phyloP scores from a whole-genome alignment of 2,797 vertebrate genomes.

The Ptychobarbus kaznakovi region DNA sequence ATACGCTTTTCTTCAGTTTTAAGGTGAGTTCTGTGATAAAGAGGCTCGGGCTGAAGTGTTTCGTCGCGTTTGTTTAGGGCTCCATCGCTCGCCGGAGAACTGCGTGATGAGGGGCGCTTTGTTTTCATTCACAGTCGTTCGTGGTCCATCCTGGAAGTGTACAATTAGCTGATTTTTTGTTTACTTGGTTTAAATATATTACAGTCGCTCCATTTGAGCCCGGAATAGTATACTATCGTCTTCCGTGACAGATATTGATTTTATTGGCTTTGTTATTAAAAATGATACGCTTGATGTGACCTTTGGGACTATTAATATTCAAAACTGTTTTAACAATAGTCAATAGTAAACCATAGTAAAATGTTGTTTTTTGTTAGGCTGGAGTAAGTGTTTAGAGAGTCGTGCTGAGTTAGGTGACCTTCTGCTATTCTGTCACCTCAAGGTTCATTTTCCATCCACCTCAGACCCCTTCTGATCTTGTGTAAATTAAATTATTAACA shows the following conservation, averaged over 20 bases:
- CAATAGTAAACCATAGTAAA: neutral
- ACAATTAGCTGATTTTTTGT: neutral
- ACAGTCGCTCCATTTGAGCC: neutral
- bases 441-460: constrained; percentile 42
- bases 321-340: constrained; percentile 15
- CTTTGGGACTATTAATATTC: constrained; percentile 16
- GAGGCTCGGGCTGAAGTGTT: neutral
- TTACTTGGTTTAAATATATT: neutral
- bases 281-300: neutral
- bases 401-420: constrained; percentile 38
- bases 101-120: constrained; percentile 48
- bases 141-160: constrained; percentile 12
- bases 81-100: constrained; percentile 31
- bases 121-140: constrained; percentile 33
- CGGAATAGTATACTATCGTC: neutral
- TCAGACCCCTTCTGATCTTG: constrained; percentile 10
- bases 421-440: constrained; percentile 41
- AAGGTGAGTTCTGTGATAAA: constrained; percentile 44
- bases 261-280: neutral
- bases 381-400: neutral
- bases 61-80: constrained; percentile 15
- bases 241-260: neutral
- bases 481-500: neutral
- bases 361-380: neutral
- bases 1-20: constrained; percentile 21